Evolutionary conservation across 1,140 invertebrate genomes (phyloP).

Genomic region (Ceratina calcarata): DNA sequence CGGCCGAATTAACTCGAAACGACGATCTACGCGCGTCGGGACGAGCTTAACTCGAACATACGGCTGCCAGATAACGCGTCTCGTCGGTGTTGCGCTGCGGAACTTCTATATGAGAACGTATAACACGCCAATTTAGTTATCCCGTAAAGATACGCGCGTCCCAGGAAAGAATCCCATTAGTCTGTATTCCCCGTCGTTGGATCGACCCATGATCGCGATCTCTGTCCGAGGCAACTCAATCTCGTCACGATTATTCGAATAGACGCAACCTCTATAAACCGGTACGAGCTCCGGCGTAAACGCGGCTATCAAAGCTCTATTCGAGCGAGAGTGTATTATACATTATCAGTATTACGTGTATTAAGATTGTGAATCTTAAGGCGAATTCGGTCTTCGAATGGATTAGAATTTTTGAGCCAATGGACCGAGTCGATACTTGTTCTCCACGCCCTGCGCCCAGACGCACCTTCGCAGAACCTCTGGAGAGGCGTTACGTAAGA

Average conservation of each 20-base stretch:
- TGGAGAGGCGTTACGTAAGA: conserved; percentile 11
- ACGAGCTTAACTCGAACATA: conserved; percentile 67
- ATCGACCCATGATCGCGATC: conserved; percentile 15
- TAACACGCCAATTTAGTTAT: conserved; percentile 37
- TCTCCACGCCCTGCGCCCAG: neutral
- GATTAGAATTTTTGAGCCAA: no score
- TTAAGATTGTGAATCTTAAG: no score
- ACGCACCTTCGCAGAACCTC: neutral
- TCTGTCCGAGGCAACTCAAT: neutral
- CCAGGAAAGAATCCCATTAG: conserved; percentile 28
- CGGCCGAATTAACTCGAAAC: conserved; percentile 62
- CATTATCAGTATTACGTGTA: no score
- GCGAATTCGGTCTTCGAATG: no score
- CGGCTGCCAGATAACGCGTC: conserved; percentile 61
- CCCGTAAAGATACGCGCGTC: conserved; percentile 16
- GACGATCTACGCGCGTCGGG: conserved; percentile 59
- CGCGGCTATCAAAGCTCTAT: neutral
- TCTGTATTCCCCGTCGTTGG: conserved; percentile 34
- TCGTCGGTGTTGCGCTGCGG: conserved; percentile 57
- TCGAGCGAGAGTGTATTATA: no score
- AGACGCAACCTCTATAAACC: neutral
- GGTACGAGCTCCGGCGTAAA: neutral
- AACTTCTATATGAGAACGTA: conserved; percentile 66
- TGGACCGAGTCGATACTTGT: no score
- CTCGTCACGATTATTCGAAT: neutral